Conservation (phyloP, 53 echinoderm and acorn worm species). For the Antedon mediterranea region DNA sequence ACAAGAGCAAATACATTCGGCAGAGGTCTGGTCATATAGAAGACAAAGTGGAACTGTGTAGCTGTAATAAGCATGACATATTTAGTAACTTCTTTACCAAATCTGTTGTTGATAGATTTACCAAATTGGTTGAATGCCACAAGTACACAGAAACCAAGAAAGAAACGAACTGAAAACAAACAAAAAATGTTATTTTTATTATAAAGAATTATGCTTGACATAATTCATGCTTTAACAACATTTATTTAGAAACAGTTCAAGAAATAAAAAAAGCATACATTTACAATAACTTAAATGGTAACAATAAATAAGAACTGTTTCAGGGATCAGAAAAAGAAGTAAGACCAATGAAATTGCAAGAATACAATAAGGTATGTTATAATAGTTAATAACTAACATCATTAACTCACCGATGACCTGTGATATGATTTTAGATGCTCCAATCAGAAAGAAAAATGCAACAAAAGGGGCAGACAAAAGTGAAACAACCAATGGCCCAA, state of each 20-base stretch:
- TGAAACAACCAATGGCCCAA: constrained; percentile 67
- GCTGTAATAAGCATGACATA: constrained; percentile 68
- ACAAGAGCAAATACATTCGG: constrained; percentile 84
- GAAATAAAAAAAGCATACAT: too few species aligned
- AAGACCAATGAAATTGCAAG: too few species aligned
- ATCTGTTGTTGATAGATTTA: constrained; percentile 36
- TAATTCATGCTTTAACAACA: too few species aligned
- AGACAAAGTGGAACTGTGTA: constrained; percentile 92
- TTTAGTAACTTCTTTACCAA: constrained; percentile 54
- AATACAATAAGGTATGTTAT: too few species aligned
- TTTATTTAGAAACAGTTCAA: too few species aligned
- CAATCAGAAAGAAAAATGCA: constrained; percentile 22
- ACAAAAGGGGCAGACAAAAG: constrained; percentile 57
- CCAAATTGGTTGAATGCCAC: constrained; percentile 51
- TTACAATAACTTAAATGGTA: too few species aligned
- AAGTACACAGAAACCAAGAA: constrained; percentile 54
- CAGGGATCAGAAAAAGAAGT: too few species aligned
- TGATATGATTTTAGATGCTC: constrained; percentile 40
- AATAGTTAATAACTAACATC: too few species aligned
- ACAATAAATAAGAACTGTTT: too few species aligned
- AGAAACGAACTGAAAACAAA: constrained; percentile 44
- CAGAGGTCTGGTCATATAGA: constrained; percentile 66
- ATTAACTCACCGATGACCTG: constrained; percentile 80
- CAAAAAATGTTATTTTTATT: too few species aligned
- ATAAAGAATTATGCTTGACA: too few species aligned